Percentiles rank a stretch among this genome's conserved stretches.
Conservation (phyloP, 2,888 invertebrate genomes). For the Eledona agricola region DNA sequence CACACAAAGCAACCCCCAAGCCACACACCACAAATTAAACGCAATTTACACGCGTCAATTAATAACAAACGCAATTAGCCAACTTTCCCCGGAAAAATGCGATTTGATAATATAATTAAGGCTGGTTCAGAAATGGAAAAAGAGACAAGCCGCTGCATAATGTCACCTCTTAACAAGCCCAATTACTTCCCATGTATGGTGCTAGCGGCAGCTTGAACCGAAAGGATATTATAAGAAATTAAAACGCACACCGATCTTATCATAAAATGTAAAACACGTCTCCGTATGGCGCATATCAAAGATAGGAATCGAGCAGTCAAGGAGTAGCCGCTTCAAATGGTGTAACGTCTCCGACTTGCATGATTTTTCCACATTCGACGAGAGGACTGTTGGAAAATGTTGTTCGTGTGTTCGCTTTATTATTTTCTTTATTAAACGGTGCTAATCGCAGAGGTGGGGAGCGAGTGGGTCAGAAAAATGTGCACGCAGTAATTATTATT, state of each 20-base stretch:
- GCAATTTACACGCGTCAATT: no score
- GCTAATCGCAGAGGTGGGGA: no score
- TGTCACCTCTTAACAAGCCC: slow-evolving; percentile 1
- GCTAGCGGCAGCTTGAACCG: not conserved
- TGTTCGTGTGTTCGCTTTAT: slow-evolving; percentile 20
- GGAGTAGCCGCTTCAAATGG: no score
- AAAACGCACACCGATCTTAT: slow-evolving; percentile 15
- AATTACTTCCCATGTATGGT: not conserved
- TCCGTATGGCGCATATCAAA: slow-evolving; percentile 9
- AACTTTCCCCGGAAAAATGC: not conserved
- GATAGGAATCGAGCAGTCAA: slow-evolving; percentile 1
- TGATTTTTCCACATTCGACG: not conserved
- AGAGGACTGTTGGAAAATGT: slow-evolving; percentile 8
- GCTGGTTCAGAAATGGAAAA: not conserved
- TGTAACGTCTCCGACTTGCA: no score
- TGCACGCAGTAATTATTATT: no score
- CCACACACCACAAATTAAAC: no score
- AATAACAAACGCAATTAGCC: no score
- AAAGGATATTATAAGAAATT: slow-evolving; percentile 3
- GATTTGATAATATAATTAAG: not conserved
- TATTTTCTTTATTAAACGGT: slow-evolving; percentile 23
- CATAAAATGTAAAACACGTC: slow-evolving; percentile 19
- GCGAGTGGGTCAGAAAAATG: slow-evolving; percentile 27
- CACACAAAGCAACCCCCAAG: no score
- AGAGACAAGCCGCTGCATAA: no score